Evolutionary conservation across 2,888 invertebrate species (phyloP).

Genomic region (Clitarchus hookeri): DNA sequence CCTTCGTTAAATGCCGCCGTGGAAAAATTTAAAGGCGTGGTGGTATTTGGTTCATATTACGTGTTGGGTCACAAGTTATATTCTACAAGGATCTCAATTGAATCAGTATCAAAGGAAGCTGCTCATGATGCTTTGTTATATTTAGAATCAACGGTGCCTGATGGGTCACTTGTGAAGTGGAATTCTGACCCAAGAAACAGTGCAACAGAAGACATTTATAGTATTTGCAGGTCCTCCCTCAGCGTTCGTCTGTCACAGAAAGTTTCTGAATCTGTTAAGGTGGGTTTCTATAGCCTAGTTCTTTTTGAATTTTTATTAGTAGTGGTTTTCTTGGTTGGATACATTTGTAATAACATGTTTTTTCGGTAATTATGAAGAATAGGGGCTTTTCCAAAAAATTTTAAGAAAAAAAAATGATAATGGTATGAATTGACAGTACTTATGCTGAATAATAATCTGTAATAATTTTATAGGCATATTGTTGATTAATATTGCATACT

Average conservation of each 20-base stretch:
- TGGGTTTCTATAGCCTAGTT: constrained; percentile 31
- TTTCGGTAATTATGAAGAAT: too few species aligned
- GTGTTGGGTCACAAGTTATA: constrained; percentile 56
- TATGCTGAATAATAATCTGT: too few species aligned
- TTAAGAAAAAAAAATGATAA: too few species aligned
- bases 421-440: too few species aligned
- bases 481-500: too few species aligned
- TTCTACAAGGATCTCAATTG: constrained; percentile 59
- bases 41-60: constrained; percentile 65
- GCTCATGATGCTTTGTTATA: constrained; percentile 52
- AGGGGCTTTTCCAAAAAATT: too few species aligned
- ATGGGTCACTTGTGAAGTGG: constrained; percentile 53
- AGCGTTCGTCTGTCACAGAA: constrained; percentile 4
- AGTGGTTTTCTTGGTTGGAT: too few species aligned
- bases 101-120: constrained; percentile 52
- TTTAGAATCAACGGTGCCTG: constrained; percentile 52
- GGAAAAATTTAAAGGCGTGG: constrained; percentile 54
- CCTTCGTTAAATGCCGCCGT: constrained; percentile 54
- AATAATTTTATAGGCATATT: too few species aligned
- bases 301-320: too few species aligned
- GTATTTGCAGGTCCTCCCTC: constrained; percentile 30
- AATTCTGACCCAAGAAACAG: constrained; percentile 44
- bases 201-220: constrained; percentile 44
- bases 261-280: constrained; percentile 44
- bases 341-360: too few species aligned